These are phyloP conservation scores for Micrasema longulum DNA, from an alignment of 1,140 invertebrate genomes.

Conservation along the genomic window DNA sequence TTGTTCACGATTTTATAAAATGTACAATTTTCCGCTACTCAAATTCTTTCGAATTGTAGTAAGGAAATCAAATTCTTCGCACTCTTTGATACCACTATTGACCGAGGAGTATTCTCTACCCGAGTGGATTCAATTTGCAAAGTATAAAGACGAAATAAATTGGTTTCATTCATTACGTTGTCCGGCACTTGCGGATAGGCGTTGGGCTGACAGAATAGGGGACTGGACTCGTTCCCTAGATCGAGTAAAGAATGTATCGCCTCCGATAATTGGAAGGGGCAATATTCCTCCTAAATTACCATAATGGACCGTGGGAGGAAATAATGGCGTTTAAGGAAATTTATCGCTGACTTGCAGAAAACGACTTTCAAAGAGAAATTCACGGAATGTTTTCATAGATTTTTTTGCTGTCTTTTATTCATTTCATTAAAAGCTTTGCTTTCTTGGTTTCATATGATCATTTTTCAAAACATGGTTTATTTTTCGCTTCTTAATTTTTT, in stretches of 20 bases:
- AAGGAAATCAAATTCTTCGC: too few species aligned
- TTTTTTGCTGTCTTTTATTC: too few species aligned
- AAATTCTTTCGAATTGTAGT: too few species aligned
- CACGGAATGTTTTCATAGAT: background rate
- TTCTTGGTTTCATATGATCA: too few species aligned
- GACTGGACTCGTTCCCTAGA: constrained; percentile 25
- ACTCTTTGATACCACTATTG: too few species aligned
- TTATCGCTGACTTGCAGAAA: constrained; percentile 25
- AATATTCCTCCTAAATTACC: constrained; percentile 41
- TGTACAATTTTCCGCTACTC: too few species aligned
- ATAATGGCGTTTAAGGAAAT: constrained; percentile 27
- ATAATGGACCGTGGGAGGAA: constrained; percentile 35
- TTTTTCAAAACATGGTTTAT: too few species aligned
- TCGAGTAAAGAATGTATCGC: constrained; percentile 52
- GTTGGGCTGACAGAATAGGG: constrained; percentile 14
- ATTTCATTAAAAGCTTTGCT: too few species aligned
- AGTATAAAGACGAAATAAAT: constrained; percentile 53
- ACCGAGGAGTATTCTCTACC: constrained; percentile 10
- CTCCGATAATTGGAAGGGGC: constrained; percentile 52
- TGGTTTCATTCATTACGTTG: constrained; percentile 52
- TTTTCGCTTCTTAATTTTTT: too few species aligned
- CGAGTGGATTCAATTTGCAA: constrained; percentile 48
- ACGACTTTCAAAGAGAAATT: background rate
- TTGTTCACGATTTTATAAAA: background rate
- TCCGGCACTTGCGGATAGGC: constrained; percentile 41